Conservation (phyloP, 1,140 invertebrate species). For the Solenopsis fugax region DNA sequence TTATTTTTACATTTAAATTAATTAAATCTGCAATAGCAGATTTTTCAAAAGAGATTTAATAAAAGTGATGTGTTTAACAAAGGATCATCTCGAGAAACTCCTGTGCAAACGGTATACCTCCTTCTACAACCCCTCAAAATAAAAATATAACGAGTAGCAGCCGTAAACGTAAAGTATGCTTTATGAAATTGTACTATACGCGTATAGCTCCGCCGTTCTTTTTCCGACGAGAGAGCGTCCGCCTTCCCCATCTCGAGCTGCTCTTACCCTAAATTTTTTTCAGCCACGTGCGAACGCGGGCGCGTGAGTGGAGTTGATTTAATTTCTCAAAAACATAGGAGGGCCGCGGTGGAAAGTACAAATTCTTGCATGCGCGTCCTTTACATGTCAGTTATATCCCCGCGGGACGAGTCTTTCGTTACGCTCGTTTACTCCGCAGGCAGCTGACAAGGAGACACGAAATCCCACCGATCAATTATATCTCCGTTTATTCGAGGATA, state of each 20-base stretch:
- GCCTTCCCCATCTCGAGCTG: neutral
- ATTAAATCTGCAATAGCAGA: neutral
- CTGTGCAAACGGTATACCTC: neutral
- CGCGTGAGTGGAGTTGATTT: conserved; percentile 25
- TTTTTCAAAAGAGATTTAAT: neutral
- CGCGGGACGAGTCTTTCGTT: neutral
- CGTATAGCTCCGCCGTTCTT: neutral
- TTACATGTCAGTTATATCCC: conserved; percentile 36
- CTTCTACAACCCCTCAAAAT: neutral
- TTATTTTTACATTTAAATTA: neutral
- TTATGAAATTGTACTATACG: conserved; percentile 1
- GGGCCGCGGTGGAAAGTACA: conserved; percentile 8
- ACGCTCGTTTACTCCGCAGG: neutral
- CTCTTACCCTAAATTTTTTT: conserved; percentile 28
- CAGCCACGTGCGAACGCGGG: neutral
- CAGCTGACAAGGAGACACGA: conserved; percentile 39
- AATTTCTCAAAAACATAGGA: conserved; percentile 27
- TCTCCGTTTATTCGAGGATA: neutral
- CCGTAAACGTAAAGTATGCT: conserved; percentile 26
- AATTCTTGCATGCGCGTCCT: conserved; percentile 50
- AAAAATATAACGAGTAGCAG: conserved; percentile 1
- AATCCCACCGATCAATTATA: conserved; percentile 37
- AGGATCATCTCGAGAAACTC: neutral
- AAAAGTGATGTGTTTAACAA: neutral
- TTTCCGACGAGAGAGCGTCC: neutral